These are phyloP conservation scores for Musca vetustissima DNA, from an alignment of 1,140 invertebrate species.

Conservation along the genomic window DNA sequence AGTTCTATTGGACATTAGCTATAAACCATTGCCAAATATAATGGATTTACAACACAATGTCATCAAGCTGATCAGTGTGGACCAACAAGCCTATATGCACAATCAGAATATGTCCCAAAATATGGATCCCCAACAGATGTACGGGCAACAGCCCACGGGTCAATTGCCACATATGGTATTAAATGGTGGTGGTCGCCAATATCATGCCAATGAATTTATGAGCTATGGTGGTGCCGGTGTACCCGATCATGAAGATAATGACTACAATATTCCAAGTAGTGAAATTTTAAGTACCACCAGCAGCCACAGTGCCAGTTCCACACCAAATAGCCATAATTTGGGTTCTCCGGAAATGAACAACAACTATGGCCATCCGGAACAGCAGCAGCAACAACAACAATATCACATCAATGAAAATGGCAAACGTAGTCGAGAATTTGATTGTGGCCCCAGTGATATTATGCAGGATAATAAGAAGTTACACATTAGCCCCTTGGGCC, in stretches of 20 bases:
- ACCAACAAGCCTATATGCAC: slow-evolving; percentile 42
- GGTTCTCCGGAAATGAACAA: slow-evolving; percentile 36
- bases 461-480: slow-evolving; percentile 26
- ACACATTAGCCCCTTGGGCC: background rate
- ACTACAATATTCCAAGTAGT: slow-evolving; percentile 50
- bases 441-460: slow-evolving; percentile 35
- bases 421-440: slow-evolving; percentile 45
- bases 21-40: slow-evolving; percentile 50
- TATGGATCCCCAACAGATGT: slow-evolving; percentile 14
- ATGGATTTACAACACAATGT: slow-evolving; percentile 53
- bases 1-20: slow-evolving; percentile 54
- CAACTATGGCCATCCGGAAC: background rate
- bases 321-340: slow-evolving; percentile 27
- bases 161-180: background rate
- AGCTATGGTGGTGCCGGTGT: slow-evolving; percentile 36
- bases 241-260: slow-evolving; percentile 44
- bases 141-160: slow-evolving; percentile 28
- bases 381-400: no score
- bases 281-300: slow-evolving; percentile 49
- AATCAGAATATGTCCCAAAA: slow-evolving; percentile 22
- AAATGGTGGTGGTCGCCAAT: background rate
- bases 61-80: slow-evolving; percentile 51
- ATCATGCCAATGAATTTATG: background rate
- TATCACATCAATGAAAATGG: slow-evolving; percentile 43
- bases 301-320: slow-evolving; percentile 42